Conservation (phyloP, 2,797 vertebrate species). For the Mustela erminea region DNA sequence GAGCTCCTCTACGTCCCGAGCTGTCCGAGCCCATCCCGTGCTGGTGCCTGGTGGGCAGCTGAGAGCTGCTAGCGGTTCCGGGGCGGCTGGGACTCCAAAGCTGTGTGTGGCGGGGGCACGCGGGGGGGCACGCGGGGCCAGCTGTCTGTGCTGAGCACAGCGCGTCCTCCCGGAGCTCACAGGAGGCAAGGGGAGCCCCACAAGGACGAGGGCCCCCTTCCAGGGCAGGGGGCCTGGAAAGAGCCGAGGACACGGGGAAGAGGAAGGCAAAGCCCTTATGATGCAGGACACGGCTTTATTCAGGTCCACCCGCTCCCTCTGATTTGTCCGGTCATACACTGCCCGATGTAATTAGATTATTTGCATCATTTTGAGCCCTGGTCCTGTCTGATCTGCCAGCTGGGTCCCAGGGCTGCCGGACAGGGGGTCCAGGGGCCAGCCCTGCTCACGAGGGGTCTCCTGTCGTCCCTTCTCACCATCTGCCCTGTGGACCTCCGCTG, state of each 20-base stretch:
- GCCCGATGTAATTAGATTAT: conserved; percentile 72
- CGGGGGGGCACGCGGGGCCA: rapidly evolving
- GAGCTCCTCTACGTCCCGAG: rapidly evolving
- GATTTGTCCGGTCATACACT: conserved; percentile 73
- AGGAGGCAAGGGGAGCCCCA: neutral
- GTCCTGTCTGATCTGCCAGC: rapidly evolving
- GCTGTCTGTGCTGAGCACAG: rapidly evolving
- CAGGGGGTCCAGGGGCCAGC: neutral
- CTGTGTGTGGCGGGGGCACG: neutral
- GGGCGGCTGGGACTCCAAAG: neutral
- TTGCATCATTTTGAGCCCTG: conserved; percentile 27
- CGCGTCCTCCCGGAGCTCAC: neutral
- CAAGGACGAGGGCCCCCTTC: neutral
- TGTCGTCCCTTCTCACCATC: rapidly evolving
- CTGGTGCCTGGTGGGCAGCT: rapidly evolving
- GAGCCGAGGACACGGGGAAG: rapidly evolving
- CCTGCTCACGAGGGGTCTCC: neutral
- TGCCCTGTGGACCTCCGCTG: rapidly evolving
- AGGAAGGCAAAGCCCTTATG: rapidly evolving
- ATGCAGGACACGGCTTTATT: rapidly evolving
- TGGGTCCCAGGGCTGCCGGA: neutral
- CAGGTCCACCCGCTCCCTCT: neutral
- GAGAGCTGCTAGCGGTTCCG: rapidly evolving
- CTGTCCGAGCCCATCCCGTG: neutral
- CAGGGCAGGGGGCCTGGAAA: rapidly evolving